Base-by-base conservation (phyloP, 1,140 invertebrate species). In the Stenopsyche tienmushanensis region DNA sequence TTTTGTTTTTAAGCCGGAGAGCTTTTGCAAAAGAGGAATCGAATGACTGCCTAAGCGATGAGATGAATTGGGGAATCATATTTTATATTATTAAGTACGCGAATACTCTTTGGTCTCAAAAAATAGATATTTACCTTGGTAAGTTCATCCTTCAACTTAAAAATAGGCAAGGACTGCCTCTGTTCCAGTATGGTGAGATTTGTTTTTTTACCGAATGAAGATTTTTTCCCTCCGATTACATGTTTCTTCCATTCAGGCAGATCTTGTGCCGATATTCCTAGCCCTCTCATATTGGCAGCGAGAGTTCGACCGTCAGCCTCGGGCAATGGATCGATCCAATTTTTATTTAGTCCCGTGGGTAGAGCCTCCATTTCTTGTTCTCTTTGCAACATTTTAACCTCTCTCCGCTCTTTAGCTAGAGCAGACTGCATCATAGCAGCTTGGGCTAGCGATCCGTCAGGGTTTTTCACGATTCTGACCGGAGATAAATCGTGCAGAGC, bases 341-440 rank as follows among this genome's bases (percentile, higher is more conserved):
- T 93, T 76, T 94, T 96, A 71, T 92, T 94, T 0, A 92, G 76
- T 13, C 88, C 90, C 1, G 90, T 87, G 0, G 93, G 92, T 29
- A 90, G 78, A 0, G 91, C 88, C 73, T 94, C 92, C 79, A 93
- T 90, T 79, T 97, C 94, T 71, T 94, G 91, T 75, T 98, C 94
- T 15, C 93, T 79, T 72, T 93, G 91, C 3, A 93, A 74, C 92
- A 96, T 95, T 81, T 96, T 96, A 73, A 90, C 87, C 76, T 98
- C 96, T 50, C 97, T 80, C 49, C 98, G 81, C 77, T 99, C 97
- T 76, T 99, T 99, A 0, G 97, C 92, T 7, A 99, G 76, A 1
- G 97, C 97, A 49, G 91, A 94, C 77, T 99, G 97, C 97, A 99
- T 99, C 94, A 99, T 98, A 0, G 98, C 98, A 0, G 98, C 95